phyloP scores from a whole-genome alignment of 1,140 invertebrate genomes.

The Drosophila ogumai region DNA sequence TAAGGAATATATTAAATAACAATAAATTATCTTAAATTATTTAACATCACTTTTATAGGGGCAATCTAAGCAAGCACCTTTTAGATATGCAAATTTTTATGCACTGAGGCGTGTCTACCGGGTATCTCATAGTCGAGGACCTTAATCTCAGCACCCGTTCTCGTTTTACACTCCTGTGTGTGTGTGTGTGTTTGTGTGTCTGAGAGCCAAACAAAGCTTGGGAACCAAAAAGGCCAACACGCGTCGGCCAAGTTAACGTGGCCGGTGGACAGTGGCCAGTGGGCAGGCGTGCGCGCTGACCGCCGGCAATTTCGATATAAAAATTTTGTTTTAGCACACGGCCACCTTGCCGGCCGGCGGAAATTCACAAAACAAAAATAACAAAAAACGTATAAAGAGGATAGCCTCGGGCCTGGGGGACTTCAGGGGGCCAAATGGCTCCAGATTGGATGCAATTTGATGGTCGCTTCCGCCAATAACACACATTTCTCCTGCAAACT shows the following conservation, averaged over 20 bases:
- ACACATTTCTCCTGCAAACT: conserved; percentile 53
- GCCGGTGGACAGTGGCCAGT: conserved; percentile 49
- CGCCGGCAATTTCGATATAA: conserved; percentile 68
- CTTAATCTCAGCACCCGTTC: background rate
- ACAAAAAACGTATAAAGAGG: conserved; percentile 5
- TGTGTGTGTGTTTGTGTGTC: conserved; percentile 4
- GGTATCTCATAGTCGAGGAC: conserved; percentile 7
- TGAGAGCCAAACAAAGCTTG: conserved; percentile 71
- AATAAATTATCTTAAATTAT: background rate
- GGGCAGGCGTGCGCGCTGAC: conserved; percentile 59
- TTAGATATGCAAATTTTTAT: too few species aligned
- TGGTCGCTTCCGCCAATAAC: conserved; percentile 54
- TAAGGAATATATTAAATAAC: too few species aligned
- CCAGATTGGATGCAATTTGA: conserved; percentile 70
- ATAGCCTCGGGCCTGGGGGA: background rate
- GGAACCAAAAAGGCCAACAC: conserved; percentile 79
- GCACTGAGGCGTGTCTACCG: background rate
- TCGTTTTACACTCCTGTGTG: conserved; percentile 6
- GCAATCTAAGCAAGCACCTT: background rate
- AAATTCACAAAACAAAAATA: conserved; percentile 22
- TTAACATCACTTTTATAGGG: too few species aligned
- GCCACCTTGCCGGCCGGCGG: conserved; percentile 77
- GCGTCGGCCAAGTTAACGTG: conserved; percentile 52
- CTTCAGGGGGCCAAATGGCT: conserved; percentile 26
- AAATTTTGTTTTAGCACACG: conserved; percentile 73